Evolutionary conservation across 2,113 vertebrate species (phyloP), one percentile per base, ranked within the genome.

Genomic region (Grantiella picta): DNA sequence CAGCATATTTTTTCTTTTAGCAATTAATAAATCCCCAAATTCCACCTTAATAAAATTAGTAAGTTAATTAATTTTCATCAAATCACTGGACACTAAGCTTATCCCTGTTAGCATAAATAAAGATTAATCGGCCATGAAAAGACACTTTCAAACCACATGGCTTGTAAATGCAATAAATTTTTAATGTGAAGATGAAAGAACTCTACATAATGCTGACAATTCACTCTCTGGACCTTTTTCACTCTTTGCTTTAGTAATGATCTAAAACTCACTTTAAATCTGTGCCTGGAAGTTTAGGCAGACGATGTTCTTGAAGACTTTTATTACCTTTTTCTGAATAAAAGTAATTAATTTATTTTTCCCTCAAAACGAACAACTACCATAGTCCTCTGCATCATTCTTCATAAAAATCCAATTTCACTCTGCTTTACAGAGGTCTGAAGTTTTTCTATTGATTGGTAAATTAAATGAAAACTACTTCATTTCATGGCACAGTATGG

Each of bases 61-160:
- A 73, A 50, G 82, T 59, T 85, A 93, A 68, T 79, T 78, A 94
- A 75, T 95, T 86, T 91, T 87, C 40, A 54, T 49, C 3, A 2
- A 86, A 50, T 59, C 76, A 59, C 52, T 82, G 90, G 78, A 87
- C 77, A 73, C 45, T 84, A 31, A 45, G 23, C 27, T 75, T 92
- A 66, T 72, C 33, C 75, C 63, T 89, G 36, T 36, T 95, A 94
- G 44, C 57, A 66, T 84, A 93, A 96, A 94, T 93, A 90, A 94
- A 94, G 47, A 80, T 92, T 95, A 96, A 92, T 95, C 72, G 82
- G 64, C 75, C 84, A 60, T 78, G 76, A 94, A 94, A 91, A 88
- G 31, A 83, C 61, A 54, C 56, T 97, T 92, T 81, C 36, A 87
- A 93, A 90, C 22, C n/a, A 64, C 82, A 72, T 29, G n/a, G 53